Evolutionary conservation across 2,888 invertebrate genomes (phyloP).

Genomic region (Keiferia lycopersicella): DNA sequence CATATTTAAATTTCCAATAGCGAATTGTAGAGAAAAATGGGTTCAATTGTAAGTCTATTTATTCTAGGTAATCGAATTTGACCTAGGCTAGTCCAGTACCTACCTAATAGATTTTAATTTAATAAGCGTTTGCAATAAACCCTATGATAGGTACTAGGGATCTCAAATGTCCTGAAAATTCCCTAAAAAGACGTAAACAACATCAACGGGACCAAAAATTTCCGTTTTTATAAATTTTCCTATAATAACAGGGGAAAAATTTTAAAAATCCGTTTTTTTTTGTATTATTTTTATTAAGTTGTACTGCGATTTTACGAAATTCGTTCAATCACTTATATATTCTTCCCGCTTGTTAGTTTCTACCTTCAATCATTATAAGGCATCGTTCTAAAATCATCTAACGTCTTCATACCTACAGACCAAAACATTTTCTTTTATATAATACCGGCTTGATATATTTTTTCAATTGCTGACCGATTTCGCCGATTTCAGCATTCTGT

Average conservation of each 20-base stretch:
- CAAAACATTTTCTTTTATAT: constrained; percentile 12
- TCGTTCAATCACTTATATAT: constrained; percentile 31
- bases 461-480: neutral
- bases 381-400: neutral
- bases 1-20: neutral
- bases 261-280: constrained; percentile 29
- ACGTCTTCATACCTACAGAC: neutral
- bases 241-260: constrained; percentile 36
- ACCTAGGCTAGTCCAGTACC: constrained; percentile 7
- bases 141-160: constrained; percentile 17
- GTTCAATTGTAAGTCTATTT: neutral
- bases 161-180: constrained; percentile 22
- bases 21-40: neutral
- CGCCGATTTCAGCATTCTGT: neutral
- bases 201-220: constrained; percentile 29
- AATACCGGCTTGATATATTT: constrained; percentile 8
- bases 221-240: constrained; percentile 36
- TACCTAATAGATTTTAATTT: constrained; percentile 16
- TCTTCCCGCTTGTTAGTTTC: constrained; percentile 12
- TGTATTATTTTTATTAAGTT: constrained; percentile 28
- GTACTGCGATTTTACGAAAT: constrained; percentile 37
- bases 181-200: constrained; percentile 27
- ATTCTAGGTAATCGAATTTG: constrained; percentile 1
- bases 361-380: constrained; percentile 13
- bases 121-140: constrained; percentile 21